Conservation (phyloP, 2,797 vertebrate species). For the Eulemur rubriventer region DNA sequence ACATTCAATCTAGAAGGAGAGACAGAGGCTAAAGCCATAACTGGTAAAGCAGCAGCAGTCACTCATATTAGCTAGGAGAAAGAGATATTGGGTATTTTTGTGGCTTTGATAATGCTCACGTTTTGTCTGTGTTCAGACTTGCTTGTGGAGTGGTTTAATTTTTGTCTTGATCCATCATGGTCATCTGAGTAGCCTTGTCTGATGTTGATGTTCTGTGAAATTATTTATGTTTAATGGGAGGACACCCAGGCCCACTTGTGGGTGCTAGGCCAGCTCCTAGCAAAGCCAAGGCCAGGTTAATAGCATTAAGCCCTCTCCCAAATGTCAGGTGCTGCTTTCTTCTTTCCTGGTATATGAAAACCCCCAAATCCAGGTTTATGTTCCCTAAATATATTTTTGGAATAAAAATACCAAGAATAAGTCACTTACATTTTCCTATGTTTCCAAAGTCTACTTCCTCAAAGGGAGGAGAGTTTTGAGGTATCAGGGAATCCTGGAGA, state of each 20-base stretch:
- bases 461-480: not conserved
- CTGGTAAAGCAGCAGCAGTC: not conserved
- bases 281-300: not conserved
- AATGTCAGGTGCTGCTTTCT: not conserved
- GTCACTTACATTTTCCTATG: not conserved
- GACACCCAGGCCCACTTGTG: not conserved
- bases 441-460: not conserved
- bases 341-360: not conserved
- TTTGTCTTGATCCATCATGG: not conserved
- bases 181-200: not conserved
- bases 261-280: not conserved
- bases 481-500: not conserved
- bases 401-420: not conserved
- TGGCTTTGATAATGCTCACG: not conserved
- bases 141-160: not conserved
- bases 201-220: not conserved
- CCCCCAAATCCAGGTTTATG: not conserved
- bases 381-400: not conserved
- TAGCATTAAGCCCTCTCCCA: not conserved
- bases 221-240: not conserved
- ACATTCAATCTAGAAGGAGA: conserved; percentile 2
- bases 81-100: not conserved
- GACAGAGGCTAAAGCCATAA: not conserved
- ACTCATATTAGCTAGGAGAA: not conserved
- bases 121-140: not conserved